Base-by-base conservation (phyloP, 2,113 vertebrate genomes). In the Apodemus sylvaticus region DNA sequence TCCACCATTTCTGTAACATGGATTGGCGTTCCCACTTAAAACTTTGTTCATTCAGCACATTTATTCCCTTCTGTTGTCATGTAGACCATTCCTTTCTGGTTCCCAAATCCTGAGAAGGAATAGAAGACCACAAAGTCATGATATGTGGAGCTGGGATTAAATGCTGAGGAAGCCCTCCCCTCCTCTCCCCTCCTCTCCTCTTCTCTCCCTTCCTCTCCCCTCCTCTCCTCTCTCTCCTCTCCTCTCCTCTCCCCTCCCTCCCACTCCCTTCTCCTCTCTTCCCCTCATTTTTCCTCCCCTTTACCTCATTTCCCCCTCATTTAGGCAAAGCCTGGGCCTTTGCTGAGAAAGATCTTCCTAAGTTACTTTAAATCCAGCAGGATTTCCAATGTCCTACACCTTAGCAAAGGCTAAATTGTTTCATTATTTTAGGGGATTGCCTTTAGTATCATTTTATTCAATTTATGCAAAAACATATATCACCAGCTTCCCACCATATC, bases 1-100 rank as follows among this genome's bases (percentile, higher is more conserved):
- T 71, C 55, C 62, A 45, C 29, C 24, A 68, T 86, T 64, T 64
- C 26, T 2, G 19, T 45, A 42, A 29, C 81, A 34, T 26, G 17
- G 8, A 16, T 64, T 64, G 91, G 13, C 26, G 55, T 36, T 1
- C 2, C 22, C 9, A 16, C 11, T 55, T 55, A 2, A 64, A 45
- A 85, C 31, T 14, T 51, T 29, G 89, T 14, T 81, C 45, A 39
- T 39, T 90, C 48, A 19, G n/a, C 36, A 58, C 2, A 14, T 60
- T 77, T 90, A 20, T 66, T 91, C 83, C 19, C 24, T 74, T 92
- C 17, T 45, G 14, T 94, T 60, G 68, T 36, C 81, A 82, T 74
- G 74, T 42, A 51, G 91, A 91, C 51, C 9, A 74, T 94, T 70
- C 1, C 31, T 77, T 94, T 68, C 94, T 55, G 53, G 36, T 74